phyloP scores from a whole-genome alignment of 2,888 invertebrate genomes.

The Physocephala rufipes region DNA sequence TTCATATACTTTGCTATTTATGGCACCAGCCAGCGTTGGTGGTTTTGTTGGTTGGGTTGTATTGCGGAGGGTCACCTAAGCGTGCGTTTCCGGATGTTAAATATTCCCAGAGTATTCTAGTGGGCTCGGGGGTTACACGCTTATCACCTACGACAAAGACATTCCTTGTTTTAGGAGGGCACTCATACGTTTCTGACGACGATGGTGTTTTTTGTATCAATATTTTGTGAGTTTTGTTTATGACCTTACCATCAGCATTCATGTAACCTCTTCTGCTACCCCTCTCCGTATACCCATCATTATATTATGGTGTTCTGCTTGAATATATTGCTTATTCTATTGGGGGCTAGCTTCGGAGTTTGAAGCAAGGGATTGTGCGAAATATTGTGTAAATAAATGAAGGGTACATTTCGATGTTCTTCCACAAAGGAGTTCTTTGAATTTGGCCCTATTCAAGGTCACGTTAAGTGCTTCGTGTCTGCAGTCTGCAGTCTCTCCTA shows the following conservation, averaged over 20 bases:
- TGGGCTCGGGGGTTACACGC: background rate
- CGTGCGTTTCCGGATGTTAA: constrained; percentile 27
- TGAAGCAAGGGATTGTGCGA: too few species aligned
- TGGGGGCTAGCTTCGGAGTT: constrained; percentile 10
- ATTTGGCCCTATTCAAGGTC: too few species aligned
- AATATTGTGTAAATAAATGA: too few species aligned
- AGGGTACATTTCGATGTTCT: too few species aligned
- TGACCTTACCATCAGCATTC: background rate
- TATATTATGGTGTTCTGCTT: background rate
- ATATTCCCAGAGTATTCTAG: constrained; percentile 2
- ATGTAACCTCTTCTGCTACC: background rate
- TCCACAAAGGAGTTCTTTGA: too few species aligned
- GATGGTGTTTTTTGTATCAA: background rate
- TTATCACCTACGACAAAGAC: constrained; percentile 1
- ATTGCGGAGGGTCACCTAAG: constrained; percentile 25
- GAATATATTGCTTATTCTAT: constrained; percentile 26
- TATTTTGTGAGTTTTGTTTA: constrained; percentile 3
- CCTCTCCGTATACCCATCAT: background rate
- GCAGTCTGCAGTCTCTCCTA: background rate
- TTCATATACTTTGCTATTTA: constrained; percentile 1
- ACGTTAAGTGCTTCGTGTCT: too few species aligned
- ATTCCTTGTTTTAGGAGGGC: background rate
- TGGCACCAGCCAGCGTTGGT: constrained; percentile 5
- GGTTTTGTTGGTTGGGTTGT: constrained; percentile 20
- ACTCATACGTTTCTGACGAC: background rate